Base-by-base conservation (phyloP, 2,888 invertebrate species). In the Drosophila lutescens region DNA sequence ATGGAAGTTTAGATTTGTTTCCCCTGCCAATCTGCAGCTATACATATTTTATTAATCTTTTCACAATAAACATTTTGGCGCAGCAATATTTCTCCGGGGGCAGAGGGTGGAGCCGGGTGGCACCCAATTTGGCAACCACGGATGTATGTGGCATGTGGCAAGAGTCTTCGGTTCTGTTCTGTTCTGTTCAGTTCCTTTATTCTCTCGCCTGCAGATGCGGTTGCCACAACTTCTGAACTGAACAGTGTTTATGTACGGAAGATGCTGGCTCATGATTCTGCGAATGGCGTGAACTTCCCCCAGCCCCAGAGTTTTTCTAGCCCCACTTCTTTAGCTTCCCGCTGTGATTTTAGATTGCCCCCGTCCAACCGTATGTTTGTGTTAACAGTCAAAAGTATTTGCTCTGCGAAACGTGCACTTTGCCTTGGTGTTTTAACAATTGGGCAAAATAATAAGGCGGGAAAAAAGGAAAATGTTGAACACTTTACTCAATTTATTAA, bases 211-310 rank as follows among this genome's bases (percentile, higher is more conserved):
- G 73, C 50, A 55, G 38, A 26, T 63, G 66, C 41, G 55, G 55
- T 41, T 51, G 67, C 41, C 80, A 50, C 69, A 61, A 36, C 38
- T 43, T 72, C 41, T 38, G 43, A 26, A 13, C n/a, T 51, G 43
- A 54, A 38, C 63, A 71, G 60, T 54, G 53, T 58, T 55, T 49
- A 34, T 82, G 46, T 74, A 10, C 7, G 38, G 46, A 65, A 66
- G 65, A 68, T 68, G 66, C 66, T 66, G 69, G 57, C 66, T 80
- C 74, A 71, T 72, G 72, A 54, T 62, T 62, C 82, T 87, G 89
- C 77, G 82, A 84, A 70, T 85, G 89, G 84, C 87, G 82, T 87
- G 89, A 85, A 87, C 75, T 86, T 74, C 67, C 58, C 41, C 63
- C 62, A 36, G 20, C 55, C 41, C 15, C 69, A 23, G 4, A 32